Conservation (phyloP, 1,140 invertebrate species). For the Cheumatopsyche charites region DNA sequence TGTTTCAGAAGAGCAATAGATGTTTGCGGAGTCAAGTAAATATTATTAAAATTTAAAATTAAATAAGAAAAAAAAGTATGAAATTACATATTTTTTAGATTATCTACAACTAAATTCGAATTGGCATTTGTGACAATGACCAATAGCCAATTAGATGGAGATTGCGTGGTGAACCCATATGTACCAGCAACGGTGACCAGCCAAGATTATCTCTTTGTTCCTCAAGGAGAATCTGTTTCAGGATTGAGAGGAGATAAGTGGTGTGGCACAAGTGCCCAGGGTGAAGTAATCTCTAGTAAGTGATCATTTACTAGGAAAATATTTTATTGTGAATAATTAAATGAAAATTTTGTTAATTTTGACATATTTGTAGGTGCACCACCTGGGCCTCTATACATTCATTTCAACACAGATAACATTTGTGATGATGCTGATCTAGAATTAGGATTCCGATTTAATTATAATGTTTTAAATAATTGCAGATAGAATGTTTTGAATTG, state of each 20-base stretch:
- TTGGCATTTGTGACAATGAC: constrained; percentile 51
- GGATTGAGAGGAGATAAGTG: constrained; percentile 57
- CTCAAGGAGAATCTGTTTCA: constrained; percentile 58
- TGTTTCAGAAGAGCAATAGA: constrained; percentile 57
- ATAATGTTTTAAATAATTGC: constrained; percentile 59
- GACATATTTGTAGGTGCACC: constrained; percentile 52
- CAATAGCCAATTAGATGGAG: constrained; percentile 56
- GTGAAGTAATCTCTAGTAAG: constrained; percentile 59
- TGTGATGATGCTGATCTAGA: constrained; percentile 52
- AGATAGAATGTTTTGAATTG: neutral
- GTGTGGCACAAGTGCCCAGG: constrained; percentile 54
- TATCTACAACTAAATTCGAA: constrained; percentile 56
- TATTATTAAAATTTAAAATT: too few relatives aligned
- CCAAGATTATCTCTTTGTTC: constrained; percentile 63
- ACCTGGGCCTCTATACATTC: constrained; percentile 57
- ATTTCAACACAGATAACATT: constrained; percentile 59
- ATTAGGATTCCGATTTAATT: constrained; percentile 56
- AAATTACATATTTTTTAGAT: constrained; percentile 46
- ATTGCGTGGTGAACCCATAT: constrained; percentile 57
- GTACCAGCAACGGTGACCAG: constrained; percentile 52
- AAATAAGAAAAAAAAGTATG: too few relatives aligned
- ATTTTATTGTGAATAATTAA: neutral
- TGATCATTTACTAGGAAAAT: constrained; percentile 26
- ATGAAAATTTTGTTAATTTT: neutral
- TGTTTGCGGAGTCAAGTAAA: constrained; percentile 61